A percentile compares a stretch with the other conserved stretches of the same genome.
These are phyloP conservation scores for Ranitomeya imitator DNA, from an alignment of 2,113 vertebrate genomes.

Conservation along the genomic window DNA sequence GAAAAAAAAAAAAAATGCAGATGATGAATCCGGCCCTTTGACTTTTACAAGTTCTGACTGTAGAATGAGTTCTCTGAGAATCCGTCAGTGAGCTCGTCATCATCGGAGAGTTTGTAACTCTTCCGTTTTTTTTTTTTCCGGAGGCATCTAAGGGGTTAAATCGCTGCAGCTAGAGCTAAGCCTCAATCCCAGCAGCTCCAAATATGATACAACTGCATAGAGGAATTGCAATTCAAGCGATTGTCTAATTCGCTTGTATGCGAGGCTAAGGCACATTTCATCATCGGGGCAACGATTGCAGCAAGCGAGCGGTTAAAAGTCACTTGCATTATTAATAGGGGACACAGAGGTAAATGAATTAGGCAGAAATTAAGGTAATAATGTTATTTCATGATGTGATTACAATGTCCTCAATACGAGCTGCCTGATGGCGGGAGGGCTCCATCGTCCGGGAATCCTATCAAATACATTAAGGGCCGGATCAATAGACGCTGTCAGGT, in stretches of 20 bases:
- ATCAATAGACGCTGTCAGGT: constrained; percentile 27
- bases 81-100: too few species aligned
- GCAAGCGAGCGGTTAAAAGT: background rate
- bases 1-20: too few species aligned
- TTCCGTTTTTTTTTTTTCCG: too few species aligned
- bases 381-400: constrained; percentile 4
- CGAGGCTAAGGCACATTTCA: background rate
- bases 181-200: too few species aligned
- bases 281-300: background rate
- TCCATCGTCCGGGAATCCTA: background rate
- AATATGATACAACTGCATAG: background rate
- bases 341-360: background rate
- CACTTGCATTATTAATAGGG: constrained; percentile 1
- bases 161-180: too few species aligned
- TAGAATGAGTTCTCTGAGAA: too few species aligned
- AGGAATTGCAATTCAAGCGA: background rate
- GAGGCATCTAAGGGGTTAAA: too few species aligned
- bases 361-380: background rate
- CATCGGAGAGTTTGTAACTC: too few species aligned
- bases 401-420: background rate
- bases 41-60: too few species aligned
- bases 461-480: constrained; percentile 9
- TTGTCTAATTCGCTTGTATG: background rate
- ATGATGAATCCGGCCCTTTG: too few species aligned
- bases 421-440: background rate